These are phyloP conservation scores for Sinocyclocheilus maitianheensis DNA, from an alignment of 2,113 vertebrate genomes.

Conservation along the genomic window DNA sequence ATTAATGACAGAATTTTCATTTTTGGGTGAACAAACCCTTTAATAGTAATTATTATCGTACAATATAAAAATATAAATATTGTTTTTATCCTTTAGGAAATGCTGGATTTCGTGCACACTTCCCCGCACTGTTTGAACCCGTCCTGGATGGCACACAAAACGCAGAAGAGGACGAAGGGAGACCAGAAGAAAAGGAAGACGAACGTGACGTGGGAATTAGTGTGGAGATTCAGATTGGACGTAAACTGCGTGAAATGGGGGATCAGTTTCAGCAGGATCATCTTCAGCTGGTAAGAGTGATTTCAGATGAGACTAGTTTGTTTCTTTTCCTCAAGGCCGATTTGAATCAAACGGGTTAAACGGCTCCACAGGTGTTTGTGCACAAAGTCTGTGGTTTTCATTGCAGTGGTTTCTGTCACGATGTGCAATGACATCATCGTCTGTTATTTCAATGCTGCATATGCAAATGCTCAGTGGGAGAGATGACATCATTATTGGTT, in stretches of 20 bases:
- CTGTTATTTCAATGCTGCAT: background rate
- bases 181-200: slow-evolving; percentile 27
- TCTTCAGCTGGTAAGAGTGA: slow-evolving; percentile 49
- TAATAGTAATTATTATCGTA: background rate
- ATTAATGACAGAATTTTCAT: no score
- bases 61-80: background rate
- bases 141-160: background rate
- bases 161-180: slow-evolving; percentile 19
- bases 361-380: background rate
- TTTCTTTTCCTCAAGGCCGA: background rate
- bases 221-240: slow-evolving; percentile 56
- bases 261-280: slow-evolving; percentile 52
- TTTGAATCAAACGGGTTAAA: background rate
- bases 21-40: no score
- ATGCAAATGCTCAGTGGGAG: slow-evolving; percentile 14
- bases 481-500: slow-evolving; percentile 28
- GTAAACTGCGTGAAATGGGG: slow-evolving; percentile 53
- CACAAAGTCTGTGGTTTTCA: background rate
- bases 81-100: slow-evolving; percentile 36
- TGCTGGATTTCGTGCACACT: slow-evolving; percentile 34
- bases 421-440: slow-evolving; percentile 12
- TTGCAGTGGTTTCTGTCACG: slow-evolving; percentile 23
- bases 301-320: background rate
- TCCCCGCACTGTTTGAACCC: slow-evolving; percentile 16
- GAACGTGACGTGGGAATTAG: slow-evolving; percentile 7